phyloP scores from a whole-genome alignment of 2,888 invertebrate genomes.

The Mantis religiosa region DNA sequence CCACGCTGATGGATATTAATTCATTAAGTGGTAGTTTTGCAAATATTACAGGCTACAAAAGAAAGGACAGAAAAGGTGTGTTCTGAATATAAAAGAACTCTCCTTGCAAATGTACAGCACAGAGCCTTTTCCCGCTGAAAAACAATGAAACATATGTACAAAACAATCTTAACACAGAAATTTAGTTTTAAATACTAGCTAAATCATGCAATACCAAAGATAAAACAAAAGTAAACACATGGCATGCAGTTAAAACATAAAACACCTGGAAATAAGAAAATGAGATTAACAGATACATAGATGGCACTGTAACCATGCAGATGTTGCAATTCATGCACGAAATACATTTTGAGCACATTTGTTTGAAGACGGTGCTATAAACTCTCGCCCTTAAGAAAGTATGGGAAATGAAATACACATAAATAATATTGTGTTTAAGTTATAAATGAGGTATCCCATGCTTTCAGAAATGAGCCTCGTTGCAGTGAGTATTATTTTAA shows the following conservation, averaged over 20 bases:
- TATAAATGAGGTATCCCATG: not conserved
- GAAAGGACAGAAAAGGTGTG: too few species aligned
- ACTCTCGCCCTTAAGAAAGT: not conserved
- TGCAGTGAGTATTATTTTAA: not conserved
- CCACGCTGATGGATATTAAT: too few species aligned
- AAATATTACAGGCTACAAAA: too few species aligned
- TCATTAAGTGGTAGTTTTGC: not conserved
- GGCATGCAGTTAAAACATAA: not conserved
- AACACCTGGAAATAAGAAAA: not conserved
- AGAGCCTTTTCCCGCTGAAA: not conserved
- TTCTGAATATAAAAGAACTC: too few species aligned
- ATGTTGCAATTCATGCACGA: not conserved
- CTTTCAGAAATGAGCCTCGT: not conserved
- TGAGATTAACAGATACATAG: not conserved
- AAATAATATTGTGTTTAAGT: not conserved
- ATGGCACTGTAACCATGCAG: not conserved
- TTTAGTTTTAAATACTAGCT: too few species aligned
- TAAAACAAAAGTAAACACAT: not conserved
- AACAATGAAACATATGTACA: not conserved
- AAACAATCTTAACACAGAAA: not conserved
- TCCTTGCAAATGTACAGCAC: not conserved
- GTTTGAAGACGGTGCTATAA: not conserved
- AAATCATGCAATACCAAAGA: not conserved
- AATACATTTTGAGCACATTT: not conserved
- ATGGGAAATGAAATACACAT: not conserved